phyloP scores from a whole-genome alignment of 2,797 vertebrate species.

The Pygocentrus nattereri region DNA sequence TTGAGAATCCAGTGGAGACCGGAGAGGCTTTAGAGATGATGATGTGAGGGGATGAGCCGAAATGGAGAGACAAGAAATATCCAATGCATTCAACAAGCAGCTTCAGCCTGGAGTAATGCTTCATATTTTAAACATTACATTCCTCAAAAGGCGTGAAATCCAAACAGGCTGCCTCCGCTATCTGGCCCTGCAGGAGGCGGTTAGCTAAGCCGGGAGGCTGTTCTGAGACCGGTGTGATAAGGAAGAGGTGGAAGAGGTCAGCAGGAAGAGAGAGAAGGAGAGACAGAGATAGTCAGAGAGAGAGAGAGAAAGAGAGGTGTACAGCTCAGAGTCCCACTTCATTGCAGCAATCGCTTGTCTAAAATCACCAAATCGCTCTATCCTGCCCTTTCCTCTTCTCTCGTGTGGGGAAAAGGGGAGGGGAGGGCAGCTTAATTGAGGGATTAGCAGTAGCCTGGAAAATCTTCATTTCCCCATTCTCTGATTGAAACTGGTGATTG shows the following conservation, averaged over 20 bases:
- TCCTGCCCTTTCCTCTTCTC: conserved; percentile 65
- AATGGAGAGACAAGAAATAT: conserved; percentile 42
- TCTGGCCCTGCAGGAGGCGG: conserved; percentile 50
- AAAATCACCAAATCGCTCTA: conserved; percentile 63
- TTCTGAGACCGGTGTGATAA: conserved; percentile 74
- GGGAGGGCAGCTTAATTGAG: conserved; percentile 32
- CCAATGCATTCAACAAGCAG: conserved; percentile 14
- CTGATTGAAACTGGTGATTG: conserved; percentile 39
- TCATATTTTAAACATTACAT: conserved; percentile 60
- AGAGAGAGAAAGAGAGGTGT: conserved; percentile 56
- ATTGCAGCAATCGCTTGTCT: conserved; percentile 72
- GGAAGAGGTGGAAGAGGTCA: conserved; percentile 69
- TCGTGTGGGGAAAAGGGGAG: conserved; percentile 38
- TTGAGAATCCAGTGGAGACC: background rate
- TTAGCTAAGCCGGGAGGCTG: conserved; percentile 40
- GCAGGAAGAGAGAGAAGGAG: conserved; percentile 56
- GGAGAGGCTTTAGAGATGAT: conserved; percentile 24
- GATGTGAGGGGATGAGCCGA: background rate
- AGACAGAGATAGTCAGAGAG: conserved; percentile 37
- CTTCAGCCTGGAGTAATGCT: conserved; percentile 55
- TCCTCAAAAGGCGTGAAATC: conserved; percentile 62
- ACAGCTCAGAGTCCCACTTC: conserved; percentile 68
- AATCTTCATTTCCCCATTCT: conserved; percentile 50
- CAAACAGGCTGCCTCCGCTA: conserved; percentile 59
- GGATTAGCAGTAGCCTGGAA: conserved; percentile 50